Base-by-base conservation (phyloP, 2,113 vertebrate genomes). In the Leucopsar rothschildi region DNA sequence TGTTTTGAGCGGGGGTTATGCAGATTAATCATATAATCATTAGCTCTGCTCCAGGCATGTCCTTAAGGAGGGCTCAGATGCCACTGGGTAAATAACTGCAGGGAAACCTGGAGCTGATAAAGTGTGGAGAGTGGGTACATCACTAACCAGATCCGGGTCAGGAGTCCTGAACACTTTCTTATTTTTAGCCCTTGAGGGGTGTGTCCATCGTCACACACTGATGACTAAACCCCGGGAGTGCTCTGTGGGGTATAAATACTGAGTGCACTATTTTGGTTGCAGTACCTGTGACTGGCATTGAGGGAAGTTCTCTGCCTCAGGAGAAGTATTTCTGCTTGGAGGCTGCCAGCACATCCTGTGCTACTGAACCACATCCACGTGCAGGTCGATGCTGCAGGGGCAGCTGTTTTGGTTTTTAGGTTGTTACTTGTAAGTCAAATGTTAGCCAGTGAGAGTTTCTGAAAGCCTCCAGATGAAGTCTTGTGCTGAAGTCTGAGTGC, bases 161-260 rank as follows among this genome's bases (percentile, higher is more conserved):
- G 77, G 61, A 94, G 59, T 73, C 86, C 85, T 87, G 91, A 69
- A 68, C 12, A 21, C 21, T 4, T 16, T 83, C 13, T 27, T 90
- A 17, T 50, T 93, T 95, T 88, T 15, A 95, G 92, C 45, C 53
- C 56, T 52, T 6, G 73, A 86, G 91, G 86, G 92, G 92, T 29
- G 88, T 95, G 93, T 50, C 83, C 44, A 4, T 66, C 0, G 0
- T 77, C 70, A 57, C 40, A 35, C 81, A 23, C 25, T 18, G 72
- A 27, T 96, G 92, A 96, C 79, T 95, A 86, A 91, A 68, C 18
- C 49, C 60, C 16, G 14, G 47, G 52, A 73, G 63, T 25, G 47
- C 80, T 89, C 33, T 37, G 63, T 42, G 63, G 69, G 55, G 39
- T 94, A 92, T 96, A 97, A 97, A 90, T 95, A 76, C 81, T 2